Evolutionary conservation across 2,797 vertebrate species (phyloP), one percentile per base, ranked within the genome.

Genomic region (Cirrhinus mrigala): DNA sequence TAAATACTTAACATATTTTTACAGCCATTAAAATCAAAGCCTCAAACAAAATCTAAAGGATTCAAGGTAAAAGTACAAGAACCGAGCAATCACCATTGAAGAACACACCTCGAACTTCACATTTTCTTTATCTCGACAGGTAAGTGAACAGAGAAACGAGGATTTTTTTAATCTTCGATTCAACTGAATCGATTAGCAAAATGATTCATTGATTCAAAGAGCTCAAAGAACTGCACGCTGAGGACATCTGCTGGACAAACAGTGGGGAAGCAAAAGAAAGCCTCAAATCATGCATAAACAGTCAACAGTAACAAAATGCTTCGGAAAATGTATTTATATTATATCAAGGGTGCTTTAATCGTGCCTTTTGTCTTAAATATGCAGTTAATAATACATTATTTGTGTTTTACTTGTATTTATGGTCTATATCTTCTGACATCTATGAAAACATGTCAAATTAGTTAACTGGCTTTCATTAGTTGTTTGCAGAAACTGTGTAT

Each of bases 201-300:
- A 9, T 9, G 64, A 33, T 7, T 4, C 29, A 22, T 20, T 40
- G 33, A 33, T 22, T 69, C 33, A 62, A 24, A 60, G 24, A 9
- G 11, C 3, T 22, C 66, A 18, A 8, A 70, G 10, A 29, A 33
- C 11, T 69, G 15, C 18, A 3, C 37, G 10, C 48, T 18, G 48
- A 29, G 16, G 76, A 18, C 77, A 79, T 79, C 56, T 79, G 77
- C 77, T 46, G 56, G 56, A 6, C 76, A 48, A 79, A 62, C 22
- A 20, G 8, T 4, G 68, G 12, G 0, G 0, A 6, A 14, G 37
- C 40, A 48, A 48, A 74, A 9, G 6, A 48, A 48, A 16, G 1
- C 69, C n/a, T 48, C 2, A 11, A 12, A 14, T 14, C 37, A 37
- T 40, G 10, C 33, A 40, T 11, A 3, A 1, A 33, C 3, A 68